These are phyloP conservation scores for Cremastobaeus sp. DNA, from an alignment of 2,888 invertebrate genomes.

Conservation along the genomic window DNA sequence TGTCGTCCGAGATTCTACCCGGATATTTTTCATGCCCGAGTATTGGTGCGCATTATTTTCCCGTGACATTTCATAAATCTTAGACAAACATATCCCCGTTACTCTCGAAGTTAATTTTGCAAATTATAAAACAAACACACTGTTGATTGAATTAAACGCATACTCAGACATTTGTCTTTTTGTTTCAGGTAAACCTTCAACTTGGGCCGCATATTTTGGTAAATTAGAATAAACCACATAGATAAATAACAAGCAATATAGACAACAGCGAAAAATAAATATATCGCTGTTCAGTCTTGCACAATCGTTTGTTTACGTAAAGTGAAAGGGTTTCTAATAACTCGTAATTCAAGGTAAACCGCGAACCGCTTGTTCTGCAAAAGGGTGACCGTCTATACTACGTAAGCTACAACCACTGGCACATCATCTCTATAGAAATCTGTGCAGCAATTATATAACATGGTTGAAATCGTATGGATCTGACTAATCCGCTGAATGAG, in stretches of 20 bases:
- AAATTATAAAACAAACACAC: conserved; percentile 15
- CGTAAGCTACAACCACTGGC: conserved; percentile 53
- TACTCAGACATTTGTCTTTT: conserved; percentile 5
- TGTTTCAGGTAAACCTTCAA: conserved; percentile 46
- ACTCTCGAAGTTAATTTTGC: conserved; percentile 16
- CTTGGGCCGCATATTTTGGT: too few species aligned
- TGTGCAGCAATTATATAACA: conserved; percentile 73
- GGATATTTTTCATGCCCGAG: conserved; percentile 53
- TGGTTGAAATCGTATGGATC: conserved; percentile 71
- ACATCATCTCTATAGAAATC: conserved; percentile 70
- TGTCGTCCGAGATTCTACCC: conserved; percentile 53
- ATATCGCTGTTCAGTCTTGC: conserved; percentile 13
- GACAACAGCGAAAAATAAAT: conserved; percentile 12
- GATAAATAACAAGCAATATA: too few species aligned
- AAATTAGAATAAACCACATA: neutral
- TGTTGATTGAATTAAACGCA: neutral
- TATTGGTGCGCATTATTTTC: conserved; percentile 27
- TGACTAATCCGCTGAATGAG: conserved; percentile 75
- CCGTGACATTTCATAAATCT: conserved; percentile 49
- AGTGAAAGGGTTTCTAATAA: conserved; percentile 35
- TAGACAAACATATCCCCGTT: conserved; percentile 16
- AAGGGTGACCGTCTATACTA: conserved; percentile 51
- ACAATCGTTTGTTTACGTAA: conserved; percentile 32
- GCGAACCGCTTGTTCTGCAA: conserved; percentile 44
- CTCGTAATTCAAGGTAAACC: conserved; percentile 54